These are phyloP conservation scores for Chironomus tentans DNA, from an alignment of 2,888 invertebrate genomes.

Conservation along the genomic window DNA sequence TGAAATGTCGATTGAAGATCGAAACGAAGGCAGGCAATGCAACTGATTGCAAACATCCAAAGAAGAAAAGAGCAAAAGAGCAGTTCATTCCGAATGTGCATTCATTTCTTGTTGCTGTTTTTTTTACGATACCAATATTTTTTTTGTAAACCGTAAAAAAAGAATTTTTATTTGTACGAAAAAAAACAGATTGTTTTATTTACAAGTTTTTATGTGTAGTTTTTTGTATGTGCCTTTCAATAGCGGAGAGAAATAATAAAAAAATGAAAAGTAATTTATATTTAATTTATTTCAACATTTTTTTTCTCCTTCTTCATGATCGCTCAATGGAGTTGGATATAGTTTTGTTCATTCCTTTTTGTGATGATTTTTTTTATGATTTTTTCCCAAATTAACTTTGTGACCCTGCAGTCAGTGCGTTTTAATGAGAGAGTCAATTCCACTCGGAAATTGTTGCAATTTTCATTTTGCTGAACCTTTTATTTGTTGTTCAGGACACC, in stretches of 20 bases:
- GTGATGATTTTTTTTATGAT: slow-evolving; percentile 24
- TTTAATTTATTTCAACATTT: slow-evolving; percentile 25
- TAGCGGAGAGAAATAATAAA: not conserved
- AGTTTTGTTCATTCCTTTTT: slow-evolving; percentile 9
- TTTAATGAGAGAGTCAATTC: not conserved
- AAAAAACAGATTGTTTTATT: slow-evolving; percentile 24
- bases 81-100: not conserved
- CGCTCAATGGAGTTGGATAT: not conserved
- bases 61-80: not conserved
- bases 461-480: no score
- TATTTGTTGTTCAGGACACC: no score
- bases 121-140: slow-evolving; percentile 22
- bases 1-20: slow-evolving; percentile 1
- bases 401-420: slow-evolving; percentile 16
- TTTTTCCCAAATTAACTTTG: slow-evolving; percentile 26
- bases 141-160: slow-evolving; percentile 23
- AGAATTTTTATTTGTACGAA: slow-evolving; percentile 24
- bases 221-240: slow-evolving; percentile 4
- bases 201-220: slow-evolving; percentile 24
- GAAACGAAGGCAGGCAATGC: not conserved
- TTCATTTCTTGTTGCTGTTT: not conserved
- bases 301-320: not conserved
- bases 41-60: not conserved
- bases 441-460: no score
- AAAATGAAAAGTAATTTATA: slow-evolving; percentile 16